Evolutionary conservation across 2,797 vertebrate genomes (phyloP).

Genomic region (Buphagus erythrorhynchus): DNA sequence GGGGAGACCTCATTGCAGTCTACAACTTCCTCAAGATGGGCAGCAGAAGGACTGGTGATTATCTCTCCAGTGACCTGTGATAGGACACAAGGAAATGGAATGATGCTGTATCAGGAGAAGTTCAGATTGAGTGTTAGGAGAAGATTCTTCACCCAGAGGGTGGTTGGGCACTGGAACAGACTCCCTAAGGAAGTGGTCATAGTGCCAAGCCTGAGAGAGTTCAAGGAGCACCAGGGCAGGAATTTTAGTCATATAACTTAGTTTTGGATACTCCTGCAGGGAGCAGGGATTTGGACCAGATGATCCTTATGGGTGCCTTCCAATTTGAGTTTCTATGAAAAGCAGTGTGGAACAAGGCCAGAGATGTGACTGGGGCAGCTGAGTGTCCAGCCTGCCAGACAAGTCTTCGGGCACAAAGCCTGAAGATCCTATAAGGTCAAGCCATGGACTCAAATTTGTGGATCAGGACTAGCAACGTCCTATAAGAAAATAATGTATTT

Average conservation of each 20-base stretch:
- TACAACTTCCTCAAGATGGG: neutral
- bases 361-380: rapidly evolving
- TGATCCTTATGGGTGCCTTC: neutral
- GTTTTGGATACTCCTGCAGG: neutral
- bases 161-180: neutral
- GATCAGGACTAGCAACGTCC: neutral
- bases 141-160: neutral
- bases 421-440: neutral
- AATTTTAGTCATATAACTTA: neutral
- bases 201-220: neutral
- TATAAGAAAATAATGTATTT: neutral
- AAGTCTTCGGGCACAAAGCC: neutral
- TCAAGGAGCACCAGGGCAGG: neutral
- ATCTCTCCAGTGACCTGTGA: neutral
- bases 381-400: neutral
- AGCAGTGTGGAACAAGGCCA: neutral
- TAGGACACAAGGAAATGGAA: neutral
- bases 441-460: neutral
- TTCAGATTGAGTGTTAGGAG: neutral
- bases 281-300: neutral
- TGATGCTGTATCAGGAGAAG: neutral
- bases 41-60: neutral
- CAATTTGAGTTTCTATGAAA: neutral
- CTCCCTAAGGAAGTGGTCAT: neutral
- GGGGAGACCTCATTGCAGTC: neutral